A percentile compares a stretch with the other conserved stretches of the same genome.
These are phyloP conservation scores for Amphipyra tragopoginis DNA, from an alignment of 2,888 invertebrate species.

Conservation along the genomic window DNA sequence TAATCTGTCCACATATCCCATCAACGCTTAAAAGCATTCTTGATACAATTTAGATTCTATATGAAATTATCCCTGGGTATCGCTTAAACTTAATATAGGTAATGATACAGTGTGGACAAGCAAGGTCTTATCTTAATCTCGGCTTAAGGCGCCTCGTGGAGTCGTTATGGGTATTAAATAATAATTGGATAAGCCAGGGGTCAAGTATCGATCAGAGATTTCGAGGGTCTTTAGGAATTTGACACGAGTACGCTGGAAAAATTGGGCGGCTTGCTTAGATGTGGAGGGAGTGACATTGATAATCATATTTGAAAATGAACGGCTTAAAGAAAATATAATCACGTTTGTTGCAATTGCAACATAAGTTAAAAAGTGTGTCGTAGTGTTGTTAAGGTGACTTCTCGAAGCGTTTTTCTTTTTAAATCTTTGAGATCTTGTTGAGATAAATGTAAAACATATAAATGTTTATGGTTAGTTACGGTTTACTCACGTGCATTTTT, in stretches of 20 bases:
- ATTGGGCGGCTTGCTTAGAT: slow-evolving; percentile 11
- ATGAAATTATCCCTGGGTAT: slow-evolving; percentile 72
- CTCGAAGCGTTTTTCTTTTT: no score
- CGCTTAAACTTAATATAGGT: slow-evolving; percentile 78
- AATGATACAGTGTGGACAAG: slow-evolving; percentile 84
- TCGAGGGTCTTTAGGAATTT: slow-evolving; percentile 51
- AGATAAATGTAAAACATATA: no score
- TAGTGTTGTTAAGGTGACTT: no score
- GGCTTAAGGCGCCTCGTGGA: slow-evolving; percentile 79
- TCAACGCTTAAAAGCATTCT: slow-evolving; percentile 67
- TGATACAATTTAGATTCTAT: slow-evolving; percentile 86
- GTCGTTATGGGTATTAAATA: slow-evolving; percentile 83
- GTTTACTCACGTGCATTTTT: no score
- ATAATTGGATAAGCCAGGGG: slow-evolving; percentile 86
- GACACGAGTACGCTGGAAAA: slow-evolving; percentile 34
- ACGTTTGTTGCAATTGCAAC: no score
- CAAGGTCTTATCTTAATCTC: slow-evolving; percentile 83
- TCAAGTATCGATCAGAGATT: slow-evolving; percentile 78
- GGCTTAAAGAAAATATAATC: not conserved
- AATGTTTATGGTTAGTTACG: no score
- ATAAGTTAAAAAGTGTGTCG: no score
- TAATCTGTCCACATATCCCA: slow-evolving; percentile 74
- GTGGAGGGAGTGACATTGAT: slow-evolving; percentile 14
- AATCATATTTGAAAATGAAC: not conserved
- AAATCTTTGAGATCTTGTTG: no score